Evolutionary conservation across 1,140 invertebrate genomes (phyloP).

Genomic region (Calephelis virginiensis): DNA sequence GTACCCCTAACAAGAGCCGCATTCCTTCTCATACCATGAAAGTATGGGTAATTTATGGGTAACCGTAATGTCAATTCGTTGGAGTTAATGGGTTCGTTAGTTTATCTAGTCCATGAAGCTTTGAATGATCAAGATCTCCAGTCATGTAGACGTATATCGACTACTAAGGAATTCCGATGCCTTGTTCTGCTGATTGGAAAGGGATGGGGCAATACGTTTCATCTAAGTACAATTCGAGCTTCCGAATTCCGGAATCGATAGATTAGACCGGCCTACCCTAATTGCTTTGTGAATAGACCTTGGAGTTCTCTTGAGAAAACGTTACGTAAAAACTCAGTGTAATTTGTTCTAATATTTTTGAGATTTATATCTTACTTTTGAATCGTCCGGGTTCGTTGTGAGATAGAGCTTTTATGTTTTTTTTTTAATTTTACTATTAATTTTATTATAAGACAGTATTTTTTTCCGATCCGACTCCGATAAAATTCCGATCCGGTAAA

Average conservation of each 20-base stretch:
- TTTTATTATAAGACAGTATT: no score
- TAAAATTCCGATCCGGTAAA: no score
- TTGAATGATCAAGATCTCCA: neutral
- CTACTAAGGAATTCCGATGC: slow-evolving; percentile 10
- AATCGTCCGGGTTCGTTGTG: no score
- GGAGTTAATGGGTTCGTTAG: neutral
- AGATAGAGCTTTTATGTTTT: no score
- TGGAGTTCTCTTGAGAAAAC: neutral
- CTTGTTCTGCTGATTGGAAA: slow-evolving; percentile 11
- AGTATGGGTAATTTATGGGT: no score
- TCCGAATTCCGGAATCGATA: slow-evolving; percentile 8
- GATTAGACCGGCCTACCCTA: slow-evolving; percentile 6
- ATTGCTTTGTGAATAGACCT: slow-evolving; percentile 1
- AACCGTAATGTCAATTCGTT: neutral
- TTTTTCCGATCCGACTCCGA: no score
- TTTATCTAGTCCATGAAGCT: neutral
- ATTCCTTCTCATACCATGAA: no score
- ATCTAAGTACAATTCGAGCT: slow-evolving; percentile 8
- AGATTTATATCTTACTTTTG: no score
- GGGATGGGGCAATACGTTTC: slow-evolving; percentile 6
- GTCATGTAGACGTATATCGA: neutral
- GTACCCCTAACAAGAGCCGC: no score
- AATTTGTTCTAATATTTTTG: neutral
- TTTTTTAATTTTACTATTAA: no score
- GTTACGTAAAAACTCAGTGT: neutral